A percentile compares a stretch with the other conserved stretches of the same genome.
Evolutionary conservation across 2,113 vertebrate species (phyloP).

Genomic region (Rhipidura dahli): DNA sequence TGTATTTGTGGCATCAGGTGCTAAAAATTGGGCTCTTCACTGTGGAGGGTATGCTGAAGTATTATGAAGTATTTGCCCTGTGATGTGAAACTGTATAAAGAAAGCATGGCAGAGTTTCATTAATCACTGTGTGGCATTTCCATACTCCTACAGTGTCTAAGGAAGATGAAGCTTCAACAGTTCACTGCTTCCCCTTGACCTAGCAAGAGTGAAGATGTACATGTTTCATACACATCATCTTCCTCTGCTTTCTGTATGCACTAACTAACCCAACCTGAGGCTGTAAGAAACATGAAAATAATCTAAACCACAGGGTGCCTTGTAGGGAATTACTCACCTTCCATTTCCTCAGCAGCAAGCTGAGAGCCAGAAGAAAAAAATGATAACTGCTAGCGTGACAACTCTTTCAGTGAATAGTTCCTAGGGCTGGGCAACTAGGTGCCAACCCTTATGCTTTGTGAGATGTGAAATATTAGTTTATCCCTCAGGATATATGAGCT

Average conservation of each 20-base stretch:
- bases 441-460: not conserved
- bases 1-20: not conserved
- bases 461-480: not conserved
- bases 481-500: not conserved
- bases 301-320: not conserved
- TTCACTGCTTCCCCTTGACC: not conserved
- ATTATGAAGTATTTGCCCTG: not conserved
- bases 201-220: not conserved
- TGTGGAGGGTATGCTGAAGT: not conserved
- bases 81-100: not conserved
- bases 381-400: not conserved
- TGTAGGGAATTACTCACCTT: not conserved
- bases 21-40: not conserved
- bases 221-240: not conserved
- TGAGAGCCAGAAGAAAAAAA: not conserved
- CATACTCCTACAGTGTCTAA: not conserved
- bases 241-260: not conserved
- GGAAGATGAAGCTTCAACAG: not conserved
- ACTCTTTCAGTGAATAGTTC: not conserved
- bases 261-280: not conserved
- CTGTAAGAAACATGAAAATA: not conserved
- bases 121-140: not conserved
- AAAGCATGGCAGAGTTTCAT: not conserved
- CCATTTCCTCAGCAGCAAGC: not conserved
- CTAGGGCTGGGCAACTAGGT: not conserved